phyloP scores from a whole-genome alignment of 2,888 invertebrate species.

The Athalia circularis region DNA sequence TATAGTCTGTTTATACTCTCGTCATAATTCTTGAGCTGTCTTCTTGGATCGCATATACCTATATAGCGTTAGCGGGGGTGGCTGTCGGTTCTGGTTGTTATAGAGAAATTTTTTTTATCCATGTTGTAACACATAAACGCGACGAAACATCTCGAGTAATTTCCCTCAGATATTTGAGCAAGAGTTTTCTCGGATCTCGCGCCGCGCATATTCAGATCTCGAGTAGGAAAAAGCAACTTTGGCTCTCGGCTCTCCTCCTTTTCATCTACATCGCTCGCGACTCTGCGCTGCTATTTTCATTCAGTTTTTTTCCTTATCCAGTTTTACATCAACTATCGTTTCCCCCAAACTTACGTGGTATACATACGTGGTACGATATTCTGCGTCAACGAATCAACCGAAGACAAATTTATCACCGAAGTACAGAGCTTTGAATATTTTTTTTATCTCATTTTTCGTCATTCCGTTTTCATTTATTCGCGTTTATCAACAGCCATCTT shows the following conservation, averaged over 20 bases:
- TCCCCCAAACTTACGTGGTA: no score
- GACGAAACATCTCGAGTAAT: constrained; percentile 21
- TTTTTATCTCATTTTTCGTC: no score
- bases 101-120: neutral
- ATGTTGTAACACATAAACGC: neutral
- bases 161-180: constrained; percentile 29
- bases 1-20: no score
- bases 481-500: no score
- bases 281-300: neutral
- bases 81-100: neutral
- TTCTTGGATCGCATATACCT: neutral
- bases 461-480: no score
- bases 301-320: neutral
- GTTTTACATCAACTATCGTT: no score
- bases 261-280: neutral
- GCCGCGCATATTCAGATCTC: constrained; percentile 18
- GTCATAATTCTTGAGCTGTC: neutral
- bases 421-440: no score
- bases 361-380: no score
- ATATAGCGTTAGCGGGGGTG: no score
- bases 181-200: constrained; percentile 10
- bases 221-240: constrained; percentile 21
- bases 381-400: no score
- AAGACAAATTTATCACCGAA: no score
- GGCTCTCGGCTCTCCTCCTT: constrained; percentile 15